Evolutionary conservation across 2,888 invertebrate species (phyloP), one percentile per base, ranked within the genome.

Genomic region (Calephelis perditalis): DNA sequence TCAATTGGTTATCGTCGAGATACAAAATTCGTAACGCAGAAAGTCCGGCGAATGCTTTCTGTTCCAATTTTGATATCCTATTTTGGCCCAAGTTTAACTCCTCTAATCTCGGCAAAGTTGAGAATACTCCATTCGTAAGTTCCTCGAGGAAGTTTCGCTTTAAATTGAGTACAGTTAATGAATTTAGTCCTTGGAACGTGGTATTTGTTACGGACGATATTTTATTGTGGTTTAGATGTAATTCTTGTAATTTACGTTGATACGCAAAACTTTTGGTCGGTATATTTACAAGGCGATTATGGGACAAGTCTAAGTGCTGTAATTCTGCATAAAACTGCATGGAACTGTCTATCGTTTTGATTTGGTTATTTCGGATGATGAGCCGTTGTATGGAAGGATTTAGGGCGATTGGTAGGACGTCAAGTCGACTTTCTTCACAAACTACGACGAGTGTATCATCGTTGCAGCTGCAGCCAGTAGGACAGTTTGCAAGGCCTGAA

Each of bases 321-420:
- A 97, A 91, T 71, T 96, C 96, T 0, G 95, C 93, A 83, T 97
- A 97, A 86, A 97, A 97, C 78, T 96, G 96, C 84, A 97, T 95
- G 36, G 96, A 96, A 57, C 96, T 96, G 82, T 97, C 97, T 69
- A 97, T 95, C 12, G 95, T 96, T 81, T 96, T 96, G 73, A 97
- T 96, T 74, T 95, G 94, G 82, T 97, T 97, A 81, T 95, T 96
- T 73, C 95, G 94, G 66, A 97, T 93, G 70, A 96, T 95, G 73
- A 97, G 92, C 60, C 96, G 92, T 78, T 96, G 96, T 67, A 97
- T 96, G 73, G 96, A 95, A 49, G 98, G 98, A 87, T 98, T 98
- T 67, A 98, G 91, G 3, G 97, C 96, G 74, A 97, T 97, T 65
- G 97, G 97, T 65, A 98, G 93, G 60, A 97, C 96, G 86, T 97